phyloP scores from a whole-genome alignment of 2,888 invertebrate genomes.

The Thymelicus sylvestris region DNA sequence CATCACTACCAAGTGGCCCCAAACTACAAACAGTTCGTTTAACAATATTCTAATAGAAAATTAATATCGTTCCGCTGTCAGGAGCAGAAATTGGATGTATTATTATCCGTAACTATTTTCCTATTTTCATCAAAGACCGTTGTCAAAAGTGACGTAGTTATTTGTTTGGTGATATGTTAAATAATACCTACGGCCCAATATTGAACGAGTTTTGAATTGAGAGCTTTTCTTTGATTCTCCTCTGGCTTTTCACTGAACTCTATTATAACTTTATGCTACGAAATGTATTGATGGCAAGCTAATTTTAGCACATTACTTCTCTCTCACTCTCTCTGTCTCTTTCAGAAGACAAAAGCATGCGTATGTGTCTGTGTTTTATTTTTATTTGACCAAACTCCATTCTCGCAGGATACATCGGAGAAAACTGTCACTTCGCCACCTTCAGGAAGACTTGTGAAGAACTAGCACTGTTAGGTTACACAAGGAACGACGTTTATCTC shows the following conservation, averaged over 20 bases:
- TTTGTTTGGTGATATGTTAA: constrained; percentile 5
- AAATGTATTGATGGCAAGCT: not conserved
- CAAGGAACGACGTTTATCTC: constrained; percentile 94
- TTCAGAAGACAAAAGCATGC: too few relatives aligned
- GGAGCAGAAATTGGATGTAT: constrained; percentile 32
- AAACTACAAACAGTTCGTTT: constrained; percentile 33
- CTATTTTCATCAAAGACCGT: constrained; percentile 32
- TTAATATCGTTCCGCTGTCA: constrained; percentile 35
- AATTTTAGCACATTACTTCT: not conserved
- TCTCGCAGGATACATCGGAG: constrained; percentile 91
- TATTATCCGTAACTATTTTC: constrained; percentile 32
- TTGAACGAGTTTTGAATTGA: not conserved
- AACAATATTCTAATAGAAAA: constrained; percentile 18
- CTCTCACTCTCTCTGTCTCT: too few relatives aligned
- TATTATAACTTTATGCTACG: not conserved
- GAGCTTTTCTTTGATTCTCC: not conserved
- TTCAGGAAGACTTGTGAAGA: constrained; percentile 97
- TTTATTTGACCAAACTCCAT: not conserved
- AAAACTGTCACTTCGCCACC: constrained; percentile 97
- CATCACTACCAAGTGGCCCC: constrained; percentile 20
- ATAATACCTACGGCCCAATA: not conserved
- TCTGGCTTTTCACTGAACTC: not conserved
- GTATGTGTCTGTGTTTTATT: too few relatives aligned
- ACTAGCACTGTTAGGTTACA: constrained; percentile 93
- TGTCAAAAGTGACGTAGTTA: constrained; percentile 19